phyloP scores from a whole-genome alignment of 2,113 vertebrate species.

The Tringa solitaria region DNA sequence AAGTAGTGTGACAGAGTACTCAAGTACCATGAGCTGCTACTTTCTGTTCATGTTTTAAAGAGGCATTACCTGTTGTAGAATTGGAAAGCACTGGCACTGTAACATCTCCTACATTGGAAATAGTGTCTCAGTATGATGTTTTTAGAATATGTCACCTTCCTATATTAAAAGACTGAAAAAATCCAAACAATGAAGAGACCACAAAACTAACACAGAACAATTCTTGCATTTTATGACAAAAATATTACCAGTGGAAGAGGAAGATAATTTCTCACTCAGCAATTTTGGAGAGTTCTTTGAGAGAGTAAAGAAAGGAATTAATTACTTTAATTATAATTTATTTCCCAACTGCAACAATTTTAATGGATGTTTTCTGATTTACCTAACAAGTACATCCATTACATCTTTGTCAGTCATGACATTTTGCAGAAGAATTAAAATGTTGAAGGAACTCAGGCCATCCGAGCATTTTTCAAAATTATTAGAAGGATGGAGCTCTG shows the following conservation, averaged over 20 bases:
- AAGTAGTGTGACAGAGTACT: not conserved
- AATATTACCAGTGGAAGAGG: not conserved
- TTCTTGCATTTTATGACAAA: not conserved
- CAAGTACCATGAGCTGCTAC: not conserved
- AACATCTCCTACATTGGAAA: not conserved
- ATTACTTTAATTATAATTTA: not conserved
- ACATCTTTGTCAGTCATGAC: not conserved
- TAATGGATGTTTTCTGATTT: not conserved
- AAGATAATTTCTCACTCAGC: not conserved
- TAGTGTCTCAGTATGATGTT: rapidly evolving
- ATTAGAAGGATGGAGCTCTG: not conserved
- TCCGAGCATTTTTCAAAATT: not conserved
- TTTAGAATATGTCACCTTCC: not conserved
- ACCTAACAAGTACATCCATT: not conserved
- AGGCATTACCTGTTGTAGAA: not conserved
- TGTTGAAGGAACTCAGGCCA: not conserved
- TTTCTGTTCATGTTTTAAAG: not conserved
- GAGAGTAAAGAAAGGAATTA: not conserved
- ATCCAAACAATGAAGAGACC: rapidly evolving
- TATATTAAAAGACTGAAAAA: too few relatives aligned
- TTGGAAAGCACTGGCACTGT: not conserved
- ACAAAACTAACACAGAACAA: not conserved
- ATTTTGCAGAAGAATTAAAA: not conserved
- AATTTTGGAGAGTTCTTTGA: not conserved
- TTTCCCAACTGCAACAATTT: not conserved